Conservation (phyloP, 2,113 vertebrate species). For the Sarotherodon lohbergeri region DNA sequence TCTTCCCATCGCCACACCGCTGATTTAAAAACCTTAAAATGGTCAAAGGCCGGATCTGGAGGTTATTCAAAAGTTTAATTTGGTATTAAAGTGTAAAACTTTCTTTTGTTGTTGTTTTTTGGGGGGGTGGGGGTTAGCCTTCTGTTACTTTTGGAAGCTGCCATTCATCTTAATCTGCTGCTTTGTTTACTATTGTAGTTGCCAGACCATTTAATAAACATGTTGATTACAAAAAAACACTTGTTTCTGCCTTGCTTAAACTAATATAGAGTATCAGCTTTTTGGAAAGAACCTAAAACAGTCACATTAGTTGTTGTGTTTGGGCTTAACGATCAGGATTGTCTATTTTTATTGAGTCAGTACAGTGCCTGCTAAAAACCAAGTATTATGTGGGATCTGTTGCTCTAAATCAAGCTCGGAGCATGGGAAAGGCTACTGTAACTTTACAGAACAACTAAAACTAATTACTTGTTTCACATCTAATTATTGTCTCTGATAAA, state of each 20-base stretch:
- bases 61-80: slow-evolving; percentile 17
- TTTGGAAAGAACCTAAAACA: background rate
- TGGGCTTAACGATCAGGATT: background rate
- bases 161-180: slow-evolving; percentile 55
- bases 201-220: slow-evolving; percentile 67
- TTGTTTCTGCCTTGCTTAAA: background rate
- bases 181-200: slow-evolving; percentile 65
- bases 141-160: slow-evolving; percentile 45
- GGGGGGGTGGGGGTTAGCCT: slow-evolving; percentile 20
- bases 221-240: slow-evolving; percentile 51
- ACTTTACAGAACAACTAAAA: background rate
- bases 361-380: background rate
- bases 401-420: background rate
- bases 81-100: slow-evolving; percentile 29
- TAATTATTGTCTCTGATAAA: background rate
- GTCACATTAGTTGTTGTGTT: background rate
- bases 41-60: background rate
- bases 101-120: slow-evolving; percentile 6
- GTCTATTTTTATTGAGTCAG: background rate
- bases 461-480: background rate
- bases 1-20: background rate
- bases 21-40: background rate
- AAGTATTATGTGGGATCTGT: background rate
- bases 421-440: background rate
- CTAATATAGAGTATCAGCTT: background rate